Evolutionary conservation across 2,888 invertebrate genomes (phyloP).

Genomic region (Phragmatobia fuliginosa): DNA sequence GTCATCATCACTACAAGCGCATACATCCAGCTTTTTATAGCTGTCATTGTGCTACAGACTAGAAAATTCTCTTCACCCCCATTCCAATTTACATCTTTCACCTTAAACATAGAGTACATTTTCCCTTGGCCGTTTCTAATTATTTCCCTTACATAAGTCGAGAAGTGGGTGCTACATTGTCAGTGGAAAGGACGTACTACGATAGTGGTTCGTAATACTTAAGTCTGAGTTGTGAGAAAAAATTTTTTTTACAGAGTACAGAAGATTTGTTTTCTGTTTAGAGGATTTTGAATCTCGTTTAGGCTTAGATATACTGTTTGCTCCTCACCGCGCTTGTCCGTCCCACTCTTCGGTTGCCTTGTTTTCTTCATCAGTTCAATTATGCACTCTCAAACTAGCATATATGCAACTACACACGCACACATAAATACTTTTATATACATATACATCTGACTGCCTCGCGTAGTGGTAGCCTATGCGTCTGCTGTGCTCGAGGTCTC

Average conservation of each 20-base stretch:
- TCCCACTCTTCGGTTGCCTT: not conserved
- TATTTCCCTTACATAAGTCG: slow-evolving; percentile 39
- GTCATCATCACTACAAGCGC: slow-evolving; percentile 29
- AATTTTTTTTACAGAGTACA: not conserved
- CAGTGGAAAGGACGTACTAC: slow-evolving; percentile 31
- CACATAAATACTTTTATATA: no score
- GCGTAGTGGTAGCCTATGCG: no score
- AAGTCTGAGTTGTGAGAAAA: slow-evolving; percentile 3
- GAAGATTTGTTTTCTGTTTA: not conserved
- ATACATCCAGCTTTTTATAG: slow-evolving; percentile 26
- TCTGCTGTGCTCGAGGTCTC: no score
- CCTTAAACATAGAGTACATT: slow-evolving; percentile 6
- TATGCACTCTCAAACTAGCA: no score
- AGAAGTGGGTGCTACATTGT: slow-evolving; percentile 42
- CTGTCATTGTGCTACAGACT: slow-evolving; percentile 23
- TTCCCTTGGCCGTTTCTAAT: slow-evolving; percentile 29
- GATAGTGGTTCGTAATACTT: slow-evolving; percentile 29
- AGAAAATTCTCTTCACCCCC: slow-evolving; percentile 20
- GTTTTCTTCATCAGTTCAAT: no score
- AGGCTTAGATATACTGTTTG: not conserved
- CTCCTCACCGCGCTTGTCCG: not conserved
- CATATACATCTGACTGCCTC: no score
- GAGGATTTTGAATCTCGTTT: not conserved
- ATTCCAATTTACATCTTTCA: slow-evolving; percentile 2
- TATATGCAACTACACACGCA: no score